Evolutionary conservation across 2,113 vertebrate species (phyloP), one percentile per base, ranked within the genome.

Genomic region (Agelaius tricolor): DNA sequence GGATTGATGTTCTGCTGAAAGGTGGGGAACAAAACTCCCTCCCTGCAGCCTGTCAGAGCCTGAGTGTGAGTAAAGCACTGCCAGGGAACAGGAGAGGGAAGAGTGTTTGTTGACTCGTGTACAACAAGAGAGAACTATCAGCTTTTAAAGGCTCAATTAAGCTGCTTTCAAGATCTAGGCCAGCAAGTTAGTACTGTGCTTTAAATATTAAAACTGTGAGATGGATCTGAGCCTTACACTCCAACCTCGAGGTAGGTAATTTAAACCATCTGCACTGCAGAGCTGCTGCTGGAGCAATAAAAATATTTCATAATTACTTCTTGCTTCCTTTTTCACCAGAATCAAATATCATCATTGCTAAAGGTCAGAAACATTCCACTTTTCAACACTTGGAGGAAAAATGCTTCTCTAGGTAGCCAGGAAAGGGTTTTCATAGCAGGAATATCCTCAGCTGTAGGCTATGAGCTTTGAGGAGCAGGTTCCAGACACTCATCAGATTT

Each of bases 271-370:
- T 84, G 41, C 89, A 79, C 85, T 88, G 81, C 90, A 95, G 93
- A 89, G 75, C 93, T 87, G 90, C 71, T 93, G 95, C 96, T 95
- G 92, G 88, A 97, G 94, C 95, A 96, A 94, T 90, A 78, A 89
- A 95, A 95, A 93, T 72, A 94, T 86, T 86, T 90, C 92, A 93
- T 89, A 81, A 96, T 95, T 91, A 95, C 93, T 96, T 92, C 92
- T 96, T 87, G 91, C 93, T 97, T 97, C 94, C 93, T 94, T 97
- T 96, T 95, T 94, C 74, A 18, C 72, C 93, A 94, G 86, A 79
- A 81, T 91, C 96, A 96, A 96, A 95, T 84, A 82, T 71, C 94
- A 80, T 37, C 89, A 55, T 78, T 96, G 94, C 96, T 95, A 87
- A 96, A 87, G 96, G 87, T 96, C 95, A 96, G 95, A 87, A 97